Conservation (phyloP, 1,140 invertebrate genomes). For the Seison nebaliae region DNA sequence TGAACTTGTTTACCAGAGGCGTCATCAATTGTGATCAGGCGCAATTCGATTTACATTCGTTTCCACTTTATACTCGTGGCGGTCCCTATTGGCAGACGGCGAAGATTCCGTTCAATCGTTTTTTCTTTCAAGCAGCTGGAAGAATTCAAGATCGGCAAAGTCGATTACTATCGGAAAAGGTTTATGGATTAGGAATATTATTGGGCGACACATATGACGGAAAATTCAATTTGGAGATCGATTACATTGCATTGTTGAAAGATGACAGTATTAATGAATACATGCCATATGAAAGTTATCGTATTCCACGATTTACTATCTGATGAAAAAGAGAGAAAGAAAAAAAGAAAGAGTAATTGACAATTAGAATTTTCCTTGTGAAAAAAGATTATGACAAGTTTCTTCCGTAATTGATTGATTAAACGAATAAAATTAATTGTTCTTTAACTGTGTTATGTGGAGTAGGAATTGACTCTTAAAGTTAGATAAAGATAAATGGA, state of each 20-base stretch:
- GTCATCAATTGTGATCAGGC: constrained; percentile 42
- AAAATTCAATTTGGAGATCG: constrained; percentile 64
- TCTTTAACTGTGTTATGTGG: too few relatives aligned
- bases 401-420: too few relatives aligned
- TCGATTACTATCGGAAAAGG: constrained; percentile 32
- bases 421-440: too few relatives aligned
- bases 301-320: constrained; percentile 6
- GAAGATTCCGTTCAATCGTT: constrained; percentile 82
- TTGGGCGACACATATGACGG: constrained; percentile 45
- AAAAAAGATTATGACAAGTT: too few relatives aligned
- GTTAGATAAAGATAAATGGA: too few relatives aligned
- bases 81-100: constrained; percentile 80
- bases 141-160: constrained; percentile 53
- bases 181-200: constrained; percentile 52
- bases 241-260: constrained; percentile 55
- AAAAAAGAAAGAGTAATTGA: too few relatives aligned
- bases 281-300: constrained; percentile 66
- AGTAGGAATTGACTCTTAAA: too few relatives aligned
- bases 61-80: constrained; percentile 57
- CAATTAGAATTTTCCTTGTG: too few relatives aligned
- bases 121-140: constrained; percentile 52
- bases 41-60: constrained; percentile 57
- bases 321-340: too few relatives aligned
- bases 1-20: constrained; percentile 41
- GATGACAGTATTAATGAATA: constrained; percentile 48